A percentile compares a stretch with the other conserved stretches of the same genome.
These are phyloP conservation scores for Conus betulinus DNA, from an alignment of 1,140 invertebrate genomes.

Conservation along the genomic window DNA sequence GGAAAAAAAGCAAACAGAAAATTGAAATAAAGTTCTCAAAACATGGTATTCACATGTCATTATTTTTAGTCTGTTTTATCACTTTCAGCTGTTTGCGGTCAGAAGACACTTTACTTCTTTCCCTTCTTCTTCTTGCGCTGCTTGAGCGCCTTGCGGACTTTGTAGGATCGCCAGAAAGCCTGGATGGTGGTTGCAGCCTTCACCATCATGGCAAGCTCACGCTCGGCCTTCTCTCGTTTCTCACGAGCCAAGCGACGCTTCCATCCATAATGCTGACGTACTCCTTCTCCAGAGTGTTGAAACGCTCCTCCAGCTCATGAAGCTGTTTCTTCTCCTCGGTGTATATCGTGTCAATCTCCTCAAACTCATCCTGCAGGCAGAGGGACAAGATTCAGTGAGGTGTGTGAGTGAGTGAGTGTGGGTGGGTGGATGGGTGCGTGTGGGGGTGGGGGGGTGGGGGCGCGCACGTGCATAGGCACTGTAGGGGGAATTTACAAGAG, in stretches of 20 bases:
- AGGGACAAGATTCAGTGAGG: not conserved
- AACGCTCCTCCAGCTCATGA: slow-evolving; percentile 73
- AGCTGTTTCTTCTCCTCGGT: slow-evolving; percentile 75
- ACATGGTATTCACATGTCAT: not conserved
- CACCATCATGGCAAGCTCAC: slow-evolving; percentile 69
- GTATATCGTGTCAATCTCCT: slow-evolving; percentile 73
- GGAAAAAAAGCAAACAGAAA: slow-evolving; percentile 2
- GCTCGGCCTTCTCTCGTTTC: slow-evolving; percentile 69
- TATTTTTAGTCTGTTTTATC: not conserved
- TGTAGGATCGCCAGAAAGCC: slow-evolving; percentile 75
- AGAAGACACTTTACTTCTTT: slow-evolving; percentile 50
- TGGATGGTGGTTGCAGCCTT: slow-evolving; percentile 74
- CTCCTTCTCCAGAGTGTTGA: slow-evolving; percentile 73
- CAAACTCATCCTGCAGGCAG: slow-evolving; percentile 70
- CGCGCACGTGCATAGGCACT: no score
- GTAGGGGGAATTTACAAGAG: no score
- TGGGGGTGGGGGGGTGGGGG: no score
- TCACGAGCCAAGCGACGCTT: slow-evolving; percentile 67
- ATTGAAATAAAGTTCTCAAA: not conserved
- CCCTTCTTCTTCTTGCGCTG: slow-evolving; percentile 72
- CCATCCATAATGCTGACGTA: slow-evolving; percentile 73
- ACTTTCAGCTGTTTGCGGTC: not conserved
- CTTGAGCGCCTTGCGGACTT: slow-evolving; percentile 74
- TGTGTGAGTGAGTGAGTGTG: no score
- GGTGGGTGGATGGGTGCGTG: no score